Base-by-base conservation (phyloP, 1,140 invertebrate genomes). In the Cephus cinctus region DNA sequence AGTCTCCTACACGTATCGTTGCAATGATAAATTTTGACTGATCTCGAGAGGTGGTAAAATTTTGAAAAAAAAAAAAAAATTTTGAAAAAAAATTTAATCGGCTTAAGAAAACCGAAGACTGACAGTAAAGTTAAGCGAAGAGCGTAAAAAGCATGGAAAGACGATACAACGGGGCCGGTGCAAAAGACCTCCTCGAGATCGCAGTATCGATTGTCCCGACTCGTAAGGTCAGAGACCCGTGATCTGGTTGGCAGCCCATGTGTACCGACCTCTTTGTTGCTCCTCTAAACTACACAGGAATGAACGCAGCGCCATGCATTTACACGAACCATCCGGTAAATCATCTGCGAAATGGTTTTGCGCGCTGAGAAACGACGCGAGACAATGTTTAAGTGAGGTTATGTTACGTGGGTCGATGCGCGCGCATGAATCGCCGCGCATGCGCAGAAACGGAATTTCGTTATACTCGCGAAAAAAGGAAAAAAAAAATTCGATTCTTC, bases 171-270 rank as follows among this genome's bases (percentile, higher is more conserved):
- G n/a, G n/a, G n/a, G n/a, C n/a, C n/a, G n/a, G n/a, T n/a, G n/a
- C n/a, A n/a, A n/a, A n/a, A 52, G 52, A 56, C 55, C 58, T 55
- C 52, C 44, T 43, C 47, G 41, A 67, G 67, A 71, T 72, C 63
- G 54, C 58, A 56, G 64, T 56, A 59, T 69, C 66, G 69, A 69
- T 71, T 70, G 57, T n/a, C 55, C 56, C 51, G 50, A 47, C 54
- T 46, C 49, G 42, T 57, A 67, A 66, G 67, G 69, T 72, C 69
- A 68, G 61, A 71, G 66, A 71, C 67, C 69, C 54, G 57, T 64
- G 67, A 71, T 71, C 62, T 70, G 67, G 67, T 71, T 70, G 67
- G 66, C 49, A 71, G 58, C 49, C 64, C 69, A 71, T 69, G 65
- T 71, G 66, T 63, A 69, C 67, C 63, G 63, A 61, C 55, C 57